Percentiles rank a stretch among this genome's conserved stretches.
Conservation (phyloP, 2,888 invertebrate species). For the Cheilosia vulpina region DNA sequence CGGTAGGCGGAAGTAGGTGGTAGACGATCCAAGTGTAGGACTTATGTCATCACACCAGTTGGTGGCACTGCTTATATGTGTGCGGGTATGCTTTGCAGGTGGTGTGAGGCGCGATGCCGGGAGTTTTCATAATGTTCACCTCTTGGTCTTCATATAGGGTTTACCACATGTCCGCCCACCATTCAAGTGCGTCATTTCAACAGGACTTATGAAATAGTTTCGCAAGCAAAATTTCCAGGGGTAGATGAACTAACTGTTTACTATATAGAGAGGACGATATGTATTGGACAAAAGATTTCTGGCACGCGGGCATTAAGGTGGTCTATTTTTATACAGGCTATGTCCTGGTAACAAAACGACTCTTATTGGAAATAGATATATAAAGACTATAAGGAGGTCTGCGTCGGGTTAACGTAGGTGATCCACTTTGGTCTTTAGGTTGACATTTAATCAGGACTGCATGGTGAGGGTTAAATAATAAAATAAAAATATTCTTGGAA, state of each 20-base stretch:
- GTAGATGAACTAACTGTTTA: conserved; percentile 60
- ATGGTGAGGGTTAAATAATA: no score
- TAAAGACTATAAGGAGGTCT: no score
- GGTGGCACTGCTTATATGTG: not conserved
- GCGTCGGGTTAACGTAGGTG: not conserved
- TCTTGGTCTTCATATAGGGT: not conserved
- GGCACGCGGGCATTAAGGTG: not conserved
- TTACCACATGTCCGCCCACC: conserved; percentile 47
- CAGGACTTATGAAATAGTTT: conserved; percentile 45
- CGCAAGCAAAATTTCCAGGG: conserved; percentile 34
- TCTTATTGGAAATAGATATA: not conserved
- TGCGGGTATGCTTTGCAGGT: not conserved
- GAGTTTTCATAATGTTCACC: conserved; percentile 31
- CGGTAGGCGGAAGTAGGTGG: not conserved
- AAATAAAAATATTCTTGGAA: no score
- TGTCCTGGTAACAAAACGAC: not conserved
- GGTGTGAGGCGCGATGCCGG: conserved; percentile 58
- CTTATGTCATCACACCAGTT: conserved; percentile 17
- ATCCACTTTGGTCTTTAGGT: not conserved
- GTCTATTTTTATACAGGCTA: not conserved
- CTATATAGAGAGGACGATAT: not conserved
- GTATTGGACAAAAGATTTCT: not conserved
- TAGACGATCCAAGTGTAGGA: conserved; percentile 45
- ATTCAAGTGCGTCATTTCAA: conserved; percentile 42
- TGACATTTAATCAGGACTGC: not conserved